A percentile compares a stretch with the other conserved stretches of the same genome.
These are phyloP conservation scores for Imbricaverruca yamaguchii DNA, from an alignment of 2,888 invertebrate species.

Conservation along the genomic window DNA sequence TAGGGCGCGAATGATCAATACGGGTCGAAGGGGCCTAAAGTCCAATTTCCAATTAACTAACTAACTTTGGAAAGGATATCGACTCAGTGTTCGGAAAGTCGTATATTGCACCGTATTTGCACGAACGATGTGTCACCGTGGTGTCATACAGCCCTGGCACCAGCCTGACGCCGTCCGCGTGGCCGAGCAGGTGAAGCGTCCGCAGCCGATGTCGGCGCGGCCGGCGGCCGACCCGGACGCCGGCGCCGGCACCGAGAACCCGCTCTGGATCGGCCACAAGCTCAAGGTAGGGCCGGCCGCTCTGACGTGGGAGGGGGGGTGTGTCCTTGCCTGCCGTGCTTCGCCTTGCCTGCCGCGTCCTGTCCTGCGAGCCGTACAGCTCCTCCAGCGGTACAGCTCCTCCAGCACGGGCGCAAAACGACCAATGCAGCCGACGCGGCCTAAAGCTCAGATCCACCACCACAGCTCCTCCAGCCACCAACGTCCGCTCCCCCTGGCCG, in stretches of 20 bases:
- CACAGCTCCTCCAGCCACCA: too few species aligned
- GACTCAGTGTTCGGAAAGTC: background rate
- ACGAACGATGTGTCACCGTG: background rate
- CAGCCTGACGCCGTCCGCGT: background rate
- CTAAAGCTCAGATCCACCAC: too few species aligned
- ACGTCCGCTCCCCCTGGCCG: too few species aligned
- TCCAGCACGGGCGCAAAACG: too few species aligned
- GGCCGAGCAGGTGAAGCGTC: background rate
- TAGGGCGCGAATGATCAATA: too few species aligned
- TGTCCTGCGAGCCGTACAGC: too few species aligned
- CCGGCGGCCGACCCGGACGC: slow-evolving; percentile 68
- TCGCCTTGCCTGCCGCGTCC: background rate
- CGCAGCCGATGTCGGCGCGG: background rate
- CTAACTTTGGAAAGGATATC: too few species aligned
- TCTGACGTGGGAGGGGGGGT: background rate
- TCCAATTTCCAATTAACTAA: too few species aligned
- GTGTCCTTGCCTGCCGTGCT: background rate
- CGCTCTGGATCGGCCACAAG: slow-evolving; percentile 84
- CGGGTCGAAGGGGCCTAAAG: too few species aligned
- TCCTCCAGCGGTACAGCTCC: too few species aligned
- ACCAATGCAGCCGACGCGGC: too few species aligned
- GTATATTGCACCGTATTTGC: background rate
- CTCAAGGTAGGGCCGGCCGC: slow-evolving; percentile 36
- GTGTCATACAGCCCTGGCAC: too few species aligned
- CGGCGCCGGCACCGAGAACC: slow-evolving; percentile 82